Conservation (phyloP, 2,888 invertebrate species). For the Entomobrya multifasciata region DNA sequence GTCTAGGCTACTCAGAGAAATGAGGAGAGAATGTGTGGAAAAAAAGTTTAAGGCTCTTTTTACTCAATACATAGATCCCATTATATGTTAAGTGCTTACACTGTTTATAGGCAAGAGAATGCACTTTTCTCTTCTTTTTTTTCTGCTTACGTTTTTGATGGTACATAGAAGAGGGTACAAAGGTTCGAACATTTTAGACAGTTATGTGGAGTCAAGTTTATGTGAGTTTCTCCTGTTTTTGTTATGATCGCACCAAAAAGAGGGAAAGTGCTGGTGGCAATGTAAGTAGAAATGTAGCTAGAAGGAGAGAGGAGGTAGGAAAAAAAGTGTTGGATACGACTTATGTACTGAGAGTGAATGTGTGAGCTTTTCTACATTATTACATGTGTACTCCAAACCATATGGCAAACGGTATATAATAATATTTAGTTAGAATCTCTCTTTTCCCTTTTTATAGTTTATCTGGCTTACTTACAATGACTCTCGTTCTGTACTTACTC, state of each 20-base stretch:
- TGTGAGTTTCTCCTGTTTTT: slow-evolving; percentile 53
- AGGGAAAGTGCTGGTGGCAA: slow-evolving; percentile 20
- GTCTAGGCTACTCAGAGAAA: slow-evolving; percentile 14
- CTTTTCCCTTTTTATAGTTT: slow-evolving; percentile 31
- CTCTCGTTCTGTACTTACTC: slow-evolving; percentile 5
- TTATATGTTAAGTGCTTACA: too few species aligned
- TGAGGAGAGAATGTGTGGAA: slow-evolving; percentile 9
- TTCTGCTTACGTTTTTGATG: neutral
- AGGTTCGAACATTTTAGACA: slow-evolving; percentile 50
- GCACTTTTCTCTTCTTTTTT: neutral
- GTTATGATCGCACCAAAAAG: neutral
- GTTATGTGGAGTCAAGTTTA: slow-evolving; percentile 57
- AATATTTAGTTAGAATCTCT: slow-evolving; percentile 42
- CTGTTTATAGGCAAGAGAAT: neutral
- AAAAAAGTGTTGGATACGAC: slow-evolving; percentile 31
- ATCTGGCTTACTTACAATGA: slow-evolving; percentile 7
- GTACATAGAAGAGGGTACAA: slow-evolving; percentile 16
- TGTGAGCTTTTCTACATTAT: slow-evolving; percentile 14
- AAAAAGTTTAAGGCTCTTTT: slow-evolving; percentile 37
- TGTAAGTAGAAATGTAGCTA: neutral
- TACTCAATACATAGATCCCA: neutral
- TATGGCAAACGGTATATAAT: neutral
- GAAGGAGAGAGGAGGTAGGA: slow-evolving; percentile 8
- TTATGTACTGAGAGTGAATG: neutral
- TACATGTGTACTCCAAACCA: slow-evolving; percentile 1